Conservation (phyloP, 2,797 vertebrate genomes). For the Podargus strigoides region DNA sequence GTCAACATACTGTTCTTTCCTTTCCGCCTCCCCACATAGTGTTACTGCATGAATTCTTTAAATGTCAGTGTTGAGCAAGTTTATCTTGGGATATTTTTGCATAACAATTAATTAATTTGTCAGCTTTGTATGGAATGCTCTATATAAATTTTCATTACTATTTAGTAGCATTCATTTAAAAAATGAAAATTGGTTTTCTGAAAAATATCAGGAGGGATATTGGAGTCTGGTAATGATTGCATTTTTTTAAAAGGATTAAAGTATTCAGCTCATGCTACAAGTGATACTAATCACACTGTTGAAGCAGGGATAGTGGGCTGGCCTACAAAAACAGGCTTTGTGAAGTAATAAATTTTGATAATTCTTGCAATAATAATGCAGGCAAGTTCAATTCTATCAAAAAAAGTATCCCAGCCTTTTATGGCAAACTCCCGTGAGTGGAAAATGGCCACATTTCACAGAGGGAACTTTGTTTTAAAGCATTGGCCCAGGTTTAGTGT, state of each 20-base stretch:
- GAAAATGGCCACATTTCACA: background rate
- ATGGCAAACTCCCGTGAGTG: background rate
- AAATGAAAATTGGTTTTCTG: background rate
- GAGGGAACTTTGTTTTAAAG: background rate
- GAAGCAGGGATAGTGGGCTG: background rate
- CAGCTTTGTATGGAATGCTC: background rate
- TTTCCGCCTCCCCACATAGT: background rate
- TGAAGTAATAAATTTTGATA: background rate
- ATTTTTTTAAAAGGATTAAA: background rate
- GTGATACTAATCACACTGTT: background rate
- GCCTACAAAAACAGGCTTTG: background rate
- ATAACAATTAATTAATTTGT: background rate
- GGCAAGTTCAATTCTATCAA: background rate
- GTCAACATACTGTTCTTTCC: background rate
- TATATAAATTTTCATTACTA: background rate
- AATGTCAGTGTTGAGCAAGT: background rate
- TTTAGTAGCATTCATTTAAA: background rate
- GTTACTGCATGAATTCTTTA: background rate
- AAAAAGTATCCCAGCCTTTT: background rate
- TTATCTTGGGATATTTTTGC: background rate
- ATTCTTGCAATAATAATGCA: background rate
- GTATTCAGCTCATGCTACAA: background rate
- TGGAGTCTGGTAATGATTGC: background rate
- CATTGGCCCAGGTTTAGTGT: background rate
- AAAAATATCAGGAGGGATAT: background rate